A percentile compares a stretch with the other conserved stretches of the same genome.
phyloP scores from a whole-genome alignment of 1,140 invertebrate genomes.

The Galendromus occidentalis region DNA sequence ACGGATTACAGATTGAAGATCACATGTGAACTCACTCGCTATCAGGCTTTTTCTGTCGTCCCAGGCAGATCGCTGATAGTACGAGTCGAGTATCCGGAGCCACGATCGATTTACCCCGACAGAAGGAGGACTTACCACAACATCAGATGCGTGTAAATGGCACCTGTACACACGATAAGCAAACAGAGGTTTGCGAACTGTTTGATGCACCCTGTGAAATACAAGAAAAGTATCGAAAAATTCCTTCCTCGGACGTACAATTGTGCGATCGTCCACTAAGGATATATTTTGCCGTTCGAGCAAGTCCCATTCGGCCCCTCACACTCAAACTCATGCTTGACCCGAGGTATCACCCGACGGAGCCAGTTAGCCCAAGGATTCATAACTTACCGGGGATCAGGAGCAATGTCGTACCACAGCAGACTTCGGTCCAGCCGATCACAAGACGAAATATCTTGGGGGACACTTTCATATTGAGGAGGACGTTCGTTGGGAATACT shows the following conservation, averaged over 20 bases:
- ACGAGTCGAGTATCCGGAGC: too few species aligned
- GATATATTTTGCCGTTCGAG: too few species aligned
- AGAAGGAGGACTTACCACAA: constrained; percentile 41
- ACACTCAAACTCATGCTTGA: too few species aligned
- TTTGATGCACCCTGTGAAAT: constrained; percentile 57
- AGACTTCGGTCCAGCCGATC: constrained; percentile 66
- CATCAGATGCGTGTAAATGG: constrained; percentile 76
- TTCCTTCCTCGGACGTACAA: too few species aligned
- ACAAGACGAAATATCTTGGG: constrained; percentile 77
- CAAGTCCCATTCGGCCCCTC: too few species aligned
- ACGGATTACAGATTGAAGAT: neutral
- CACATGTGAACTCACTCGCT: too few species aligned
- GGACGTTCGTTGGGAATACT: constrained; percentile 65
- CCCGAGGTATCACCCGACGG: constrained; percentile 12
- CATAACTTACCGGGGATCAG: constrained; percentile 47
- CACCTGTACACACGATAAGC: constrained; percentile 58
- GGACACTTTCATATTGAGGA: constrained; percentile 59
- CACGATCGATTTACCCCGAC: too few species aligned
- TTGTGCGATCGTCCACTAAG: too few species aligned
- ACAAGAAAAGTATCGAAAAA: too few species aligned
- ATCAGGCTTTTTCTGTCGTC: too few species aligned
- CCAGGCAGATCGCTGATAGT: too few species aligned
- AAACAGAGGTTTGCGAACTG: constrained; percentile 63
- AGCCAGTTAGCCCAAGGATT: neutral
- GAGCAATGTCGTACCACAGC: constrained; percentile 67